phyloP scores from a whole-genome alignment of 2,888 invertebrate genomes.

The Microdon myrmicae region DNA sequence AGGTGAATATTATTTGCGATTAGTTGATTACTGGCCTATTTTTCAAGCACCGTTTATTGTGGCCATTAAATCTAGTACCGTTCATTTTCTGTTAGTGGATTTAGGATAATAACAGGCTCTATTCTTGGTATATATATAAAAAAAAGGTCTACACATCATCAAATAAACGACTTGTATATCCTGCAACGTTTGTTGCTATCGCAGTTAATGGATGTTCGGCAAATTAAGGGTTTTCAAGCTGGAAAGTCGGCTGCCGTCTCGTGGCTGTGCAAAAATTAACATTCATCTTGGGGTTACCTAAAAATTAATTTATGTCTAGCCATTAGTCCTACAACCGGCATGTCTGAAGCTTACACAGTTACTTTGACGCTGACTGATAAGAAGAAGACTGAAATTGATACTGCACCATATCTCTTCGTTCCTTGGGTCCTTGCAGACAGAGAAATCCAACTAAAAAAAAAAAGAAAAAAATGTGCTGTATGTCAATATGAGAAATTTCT shows the following conservation, averaged over 20 bases:
- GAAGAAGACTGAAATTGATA: conserved; percentile 49
- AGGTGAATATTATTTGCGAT: too few species aligned
- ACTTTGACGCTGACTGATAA: conserved; percentile 48
- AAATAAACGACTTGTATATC: too few species aligned
- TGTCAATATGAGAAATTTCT: conserved; percentile 49
- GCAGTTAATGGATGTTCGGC: too few species aligned
- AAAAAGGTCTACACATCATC: too few species aligned
- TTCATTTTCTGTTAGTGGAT: too few species aligned
- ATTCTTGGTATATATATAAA: too few species aligned
- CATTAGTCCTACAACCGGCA: conserved; percentile 29
- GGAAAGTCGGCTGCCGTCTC: not conserved
- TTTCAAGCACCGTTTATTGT: too few species aligned
- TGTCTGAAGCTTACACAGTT: not conserved
- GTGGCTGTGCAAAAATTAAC: conserved; percentile 27
- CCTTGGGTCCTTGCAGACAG: conserved; percentile 1
- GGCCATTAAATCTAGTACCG: too few species aligned
- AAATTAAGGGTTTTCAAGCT: too few species aligned
- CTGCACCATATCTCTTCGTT: conserved; percentile 41
- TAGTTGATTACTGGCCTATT: too few species aligned
- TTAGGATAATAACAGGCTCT: too few species aligned
- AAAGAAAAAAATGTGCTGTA: conserved; percentile 29
- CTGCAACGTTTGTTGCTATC: too few species aligned
- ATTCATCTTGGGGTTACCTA: conserved; percentile 12
- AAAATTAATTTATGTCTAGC: conserved; percentile 22
- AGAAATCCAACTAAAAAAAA: conserved; percentile 3